A percentile compares a stretch with the other conserved stretches of the same genome.
Conservation (phyloP, 2,888 invertebrate genomes). For the Cistogaster globosa region DNA sequence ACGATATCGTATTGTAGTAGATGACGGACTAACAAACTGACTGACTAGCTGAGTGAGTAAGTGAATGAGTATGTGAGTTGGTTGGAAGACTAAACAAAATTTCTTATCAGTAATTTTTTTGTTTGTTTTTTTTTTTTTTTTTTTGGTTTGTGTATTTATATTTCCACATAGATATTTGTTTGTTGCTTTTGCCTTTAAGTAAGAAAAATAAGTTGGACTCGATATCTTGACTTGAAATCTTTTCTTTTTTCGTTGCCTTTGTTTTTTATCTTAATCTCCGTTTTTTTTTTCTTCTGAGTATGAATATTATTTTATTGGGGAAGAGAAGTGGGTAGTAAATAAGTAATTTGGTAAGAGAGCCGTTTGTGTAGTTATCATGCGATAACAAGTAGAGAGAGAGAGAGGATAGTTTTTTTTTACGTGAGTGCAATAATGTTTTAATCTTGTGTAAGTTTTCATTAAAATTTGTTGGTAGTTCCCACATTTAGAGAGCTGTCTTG, state of each 20-base stretch:
- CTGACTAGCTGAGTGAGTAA: constrained; percentile 46
- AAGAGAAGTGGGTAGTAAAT: constrained; percentile 53
- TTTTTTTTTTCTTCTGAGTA: constrained; percentile 31
- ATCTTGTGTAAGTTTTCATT: constrained; percentile 13
- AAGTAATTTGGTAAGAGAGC: constrained; percentile 30
- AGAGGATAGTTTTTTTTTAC: not conserved
- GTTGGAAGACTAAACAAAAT: constrained; percentile 68
- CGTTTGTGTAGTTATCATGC: not conserved
- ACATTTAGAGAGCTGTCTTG: constrained; percentile 43
- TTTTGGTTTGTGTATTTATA: constrained; percentile 53
- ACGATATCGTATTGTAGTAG: constrained; percentile 40
- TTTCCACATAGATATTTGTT: constrained; percentile 68
- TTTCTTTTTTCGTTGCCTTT: constrained; percentile 61
- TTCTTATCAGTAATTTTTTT: constrained; percentile 68
- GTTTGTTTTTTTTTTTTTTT: constrained; percentile 42
- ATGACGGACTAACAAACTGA: constrained; percentile 55
- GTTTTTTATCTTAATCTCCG: constrained; percentile 69
- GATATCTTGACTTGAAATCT: constrained; percentile 69
- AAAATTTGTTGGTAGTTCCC: constrained; percentile 34
- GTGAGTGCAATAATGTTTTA: constrained; percentile 10
- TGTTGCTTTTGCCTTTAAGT: constrained; percentile 65
- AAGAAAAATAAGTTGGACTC: constrained; percentile 69
- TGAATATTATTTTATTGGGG: constrained; percentile 58
- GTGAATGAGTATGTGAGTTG: constrained; percentile 52
- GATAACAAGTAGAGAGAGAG: constrained; percentile 14